Evolutionary conservation across 2,797 vertebrate genomes (phyloP), one percentile per base, ranked within the genome.

Genomic region (Periophthalmus magnuspinnatus): DNA sequence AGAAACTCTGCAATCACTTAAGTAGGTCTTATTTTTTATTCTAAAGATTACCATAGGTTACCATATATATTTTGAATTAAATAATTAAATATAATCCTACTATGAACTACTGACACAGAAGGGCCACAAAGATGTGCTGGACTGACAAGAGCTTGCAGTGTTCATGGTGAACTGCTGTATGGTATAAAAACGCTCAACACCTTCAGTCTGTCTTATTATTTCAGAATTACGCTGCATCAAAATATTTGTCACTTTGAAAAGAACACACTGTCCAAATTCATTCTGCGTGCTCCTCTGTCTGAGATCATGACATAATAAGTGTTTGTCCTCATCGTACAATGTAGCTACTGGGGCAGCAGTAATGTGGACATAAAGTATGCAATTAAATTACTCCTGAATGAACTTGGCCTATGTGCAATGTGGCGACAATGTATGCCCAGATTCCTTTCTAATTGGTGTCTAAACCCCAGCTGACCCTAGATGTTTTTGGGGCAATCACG

Each of bases 321-420:
- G 74, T 78, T 84, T 87, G 81, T 85, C 76, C 79, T 69, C 62
- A 8, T 60, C 67, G 75, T 86, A 86, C 79, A 86, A 88, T 84
- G 84, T 71, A 80, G 80, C 80, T 71, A 24, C 77, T 84, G 81
- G 81, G 77, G 81, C 81, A 66, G 73, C 77, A 85, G 83, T 81
- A 90, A 90, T 84, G 69, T 61, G n/a, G 70, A 75, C 81, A 78
- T 87, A 72, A 87, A 91, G 85, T 91, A 88, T 87, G 85, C 86
- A 90, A 90, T 91, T 90, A 89, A 91, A 87, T 87, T 79, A 83
- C 81, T 84, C 78, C 81, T 86, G 79, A 91, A 87, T 86, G 81
- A 88, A 91, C 78, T 73, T 74, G 72, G 84, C 81, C 84, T 79
- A 71, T 76, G 72, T 80, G 84, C 81, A 85, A 83, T 74, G 72